These are phyloP conservation scores for Siphlonurus alternatus DNA, from an alignment of 2,888 invertebrate genomes.

Conservation along the genomic window DNA sequence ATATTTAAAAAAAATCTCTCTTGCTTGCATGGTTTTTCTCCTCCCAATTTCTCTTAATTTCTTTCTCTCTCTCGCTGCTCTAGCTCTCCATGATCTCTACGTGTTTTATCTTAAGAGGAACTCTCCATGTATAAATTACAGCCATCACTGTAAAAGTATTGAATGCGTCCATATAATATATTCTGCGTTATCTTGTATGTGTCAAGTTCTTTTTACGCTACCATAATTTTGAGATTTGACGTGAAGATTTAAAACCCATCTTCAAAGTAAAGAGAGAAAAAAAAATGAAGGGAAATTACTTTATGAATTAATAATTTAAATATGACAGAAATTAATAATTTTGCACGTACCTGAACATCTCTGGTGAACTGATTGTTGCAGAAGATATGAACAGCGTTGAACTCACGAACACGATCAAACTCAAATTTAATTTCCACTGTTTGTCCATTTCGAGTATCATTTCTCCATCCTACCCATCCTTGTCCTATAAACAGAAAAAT, in stretches of 20 bases:
- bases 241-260: not conserved
- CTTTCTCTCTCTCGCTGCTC: not conserved
- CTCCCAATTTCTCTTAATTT: too few species aligned
- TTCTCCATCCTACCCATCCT: constrained; percentile 86
- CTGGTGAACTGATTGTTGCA: constrained; percentile 74
- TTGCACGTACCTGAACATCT: constrained; percentile 57
- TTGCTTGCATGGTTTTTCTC: too few species aligned
- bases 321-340: too few species aligned
- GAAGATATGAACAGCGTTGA: constrained; percentile 62
- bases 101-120: not conserved
- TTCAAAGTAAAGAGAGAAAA: too few species aligned
- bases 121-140: not conserved
- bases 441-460: constrained; percentile 45
- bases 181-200: not conserved
- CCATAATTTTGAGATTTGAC: too few species aligned
- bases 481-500: constrained; percentile 30
- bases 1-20: too few species aligned
- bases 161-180: not conserved
- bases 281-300: too few species aligned
- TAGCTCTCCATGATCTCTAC: not conserved
- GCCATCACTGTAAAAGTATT: not conserved
- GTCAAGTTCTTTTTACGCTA: not conserved
- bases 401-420: constrained; percentile 76
- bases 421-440: constrained; percentile 57
- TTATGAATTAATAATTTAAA: too few species aligned